Evolutionary conservation across 1,140 invertebrate species (phyloP).

Genomic region (Rhopalosiphum maidis): DNA sequence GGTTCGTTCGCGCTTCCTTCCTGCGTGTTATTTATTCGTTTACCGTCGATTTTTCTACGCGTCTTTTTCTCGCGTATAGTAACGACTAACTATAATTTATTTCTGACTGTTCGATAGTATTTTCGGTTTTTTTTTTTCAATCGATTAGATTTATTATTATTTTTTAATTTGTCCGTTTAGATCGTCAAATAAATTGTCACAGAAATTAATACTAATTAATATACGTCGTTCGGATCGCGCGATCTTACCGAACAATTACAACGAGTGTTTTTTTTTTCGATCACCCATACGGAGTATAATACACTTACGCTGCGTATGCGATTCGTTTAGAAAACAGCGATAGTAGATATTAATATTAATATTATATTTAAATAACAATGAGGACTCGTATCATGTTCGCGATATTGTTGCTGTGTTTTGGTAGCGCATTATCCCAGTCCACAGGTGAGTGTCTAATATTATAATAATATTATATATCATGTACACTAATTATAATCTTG

Average conservation of each 20-base stretch:
- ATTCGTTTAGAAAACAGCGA: background rate
- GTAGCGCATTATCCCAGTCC: background rate
- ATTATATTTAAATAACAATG: background rate
- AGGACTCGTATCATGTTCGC: background rate
- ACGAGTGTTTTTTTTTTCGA: background rate
- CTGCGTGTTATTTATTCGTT: background rate
- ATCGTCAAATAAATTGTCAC: background rate
- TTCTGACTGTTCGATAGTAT: background rate
- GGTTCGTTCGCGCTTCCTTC: background rate
- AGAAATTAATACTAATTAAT: background rate
- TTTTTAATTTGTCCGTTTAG: background rate
- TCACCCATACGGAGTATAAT: background rate
- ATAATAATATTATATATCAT: background rate
- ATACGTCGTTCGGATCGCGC: background rate
- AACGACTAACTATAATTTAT: background rate
- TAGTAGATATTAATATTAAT: background rate
- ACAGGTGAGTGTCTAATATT: background rate
- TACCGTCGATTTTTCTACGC: background rate
- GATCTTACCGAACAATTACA: background rate
- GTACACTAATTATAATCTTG: background rate
- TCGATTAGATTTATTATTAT: background rate
- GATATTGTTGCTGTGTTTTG: constrained; percentile 14
- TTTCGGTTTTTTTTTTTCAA: background rate
- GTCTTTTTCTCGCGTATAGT: background rate
- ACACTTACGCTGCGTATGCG: background rate